Evolutionary conservation across 1,140 invertebrate species (phyloP).

Genomic region (Coptotermes formosanus): DNA sequence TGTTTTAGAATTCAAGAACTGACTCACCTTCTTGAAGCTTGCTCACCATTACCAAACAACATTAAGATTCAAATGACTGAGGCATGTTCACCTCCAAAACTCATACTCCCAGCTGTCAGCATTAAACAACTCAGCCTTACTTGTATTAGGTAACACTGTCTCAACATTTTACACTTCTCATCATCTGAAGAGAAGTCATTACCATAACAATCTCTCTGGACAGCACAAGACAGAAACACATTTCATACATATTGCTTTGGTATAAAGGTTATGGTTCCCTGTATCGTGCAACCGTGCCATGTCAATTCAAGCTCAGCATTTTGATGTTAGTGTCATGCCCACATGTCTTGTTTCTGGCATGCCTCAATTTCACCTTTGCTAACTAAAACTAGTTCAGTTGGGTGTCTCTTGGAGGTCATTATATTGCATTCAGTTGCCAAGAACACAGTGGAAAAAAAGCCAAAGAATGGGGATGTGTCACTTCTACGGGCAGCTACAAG

Average conservation of each 20-base stretch:
- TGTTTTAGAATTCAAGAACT: no score
- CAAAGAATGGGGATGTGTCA: not conserved
- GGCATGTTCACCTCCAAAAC: not conserved
- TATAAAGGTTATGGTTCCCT: not conserved
- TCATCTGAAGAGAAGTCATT: no score
- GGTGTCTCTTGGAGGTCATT: not conserved
- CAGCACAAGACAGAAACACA: slow-evolving; percentile 6
- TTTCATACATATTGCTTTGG: not conserved
- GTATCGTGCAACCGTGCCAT: not conserved
- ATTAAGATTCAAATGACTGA: not conserved
- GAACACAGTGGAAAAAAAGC: not conserved
- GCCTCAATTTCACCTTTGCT: not conserved
- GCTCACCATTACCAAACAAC: not conserved
- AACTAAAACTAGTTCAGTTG: not conserved
- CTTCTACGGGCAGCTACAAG: slow-evolving; percentile 23
- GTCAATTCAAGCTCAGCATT: no score
- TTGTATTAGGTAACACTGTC: not conserved
- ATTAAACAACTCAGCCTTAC: not conserved
- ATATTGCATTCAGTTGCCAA: slow-evolving; percentile 1
- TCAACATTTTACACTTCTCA: not conserved
- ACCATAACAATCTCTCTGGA: not conserved
- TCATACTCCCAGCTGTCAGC: not conserved
- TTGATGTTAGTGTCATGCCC: slow-evolving; percentile 1
- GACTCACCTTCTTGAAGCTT: no score
- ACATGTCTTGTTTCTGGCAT: not conserved